phyloP scores from a whole-genome alignment of 2,797 vertebrate species.

The Schizothorax lantsangensis region DNA sequence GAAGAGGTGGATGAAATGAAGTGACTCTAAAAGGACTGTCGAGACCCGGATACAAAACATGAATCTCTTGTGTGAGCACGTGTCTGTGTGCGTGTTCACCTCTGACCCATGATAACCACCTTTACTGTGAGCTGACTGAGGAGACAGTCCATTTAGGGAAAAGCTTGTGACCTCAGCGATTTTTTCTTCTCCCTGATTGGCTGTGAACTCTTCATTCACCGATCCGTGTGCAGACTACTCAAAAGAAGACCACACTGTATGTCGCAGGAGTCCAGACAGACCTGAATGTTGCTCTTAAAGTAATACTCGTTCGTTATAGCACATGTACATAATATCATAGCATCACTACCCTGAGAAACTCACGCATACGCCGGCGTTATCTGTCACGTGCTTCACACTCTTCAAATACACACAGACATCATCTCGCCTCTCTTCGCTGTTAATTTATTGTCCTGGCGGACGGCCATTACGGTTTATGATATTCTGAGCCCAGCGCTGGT shows the following conservation, averaged over 20 bases:
- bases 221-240: constrained; percentile 44
- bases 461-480: constrained; percentile 7
- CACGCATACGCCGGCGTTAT: constrained; percentile 19
- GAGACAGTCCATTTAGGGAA: constrained; percentile 38
- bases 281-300: constrained; percentile 84
- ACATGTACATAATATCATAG: constrained; percentile 60
- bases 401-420: constrained; percentile 19
- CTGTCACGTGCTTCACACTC: not conserved
- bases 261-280: constrained; percentile 79
- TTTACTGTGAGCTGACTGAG: constrained; percentile 45
- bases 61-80: not conserved
- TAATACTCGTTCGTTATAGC: constrained; percentile 61
- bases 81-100: constrained; percentile 47
- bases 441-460: constrained; percentile 21
- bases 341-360: constrained; percentile 12
- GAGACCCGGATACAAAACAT: not conserved
- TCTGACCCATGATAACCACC: constrained; percentile 30
- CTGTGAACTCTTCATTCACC: constrained; percentile 49
- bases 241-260: constrained; percentile 53
- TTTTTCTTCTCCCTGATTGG: constrained; percentile 52
- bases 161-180: constrained; percentile 51
- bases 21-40: not conserved
- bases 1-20: constrained; percentile 24
- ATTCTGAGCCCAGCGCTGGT: constrained; percentile 38
- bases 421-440: constrained; percentile 30